phyloP scores from a whole-genome alignment of 2,797 vertebrate genomes.

The Hypotaenidia philippensis region DNA sequence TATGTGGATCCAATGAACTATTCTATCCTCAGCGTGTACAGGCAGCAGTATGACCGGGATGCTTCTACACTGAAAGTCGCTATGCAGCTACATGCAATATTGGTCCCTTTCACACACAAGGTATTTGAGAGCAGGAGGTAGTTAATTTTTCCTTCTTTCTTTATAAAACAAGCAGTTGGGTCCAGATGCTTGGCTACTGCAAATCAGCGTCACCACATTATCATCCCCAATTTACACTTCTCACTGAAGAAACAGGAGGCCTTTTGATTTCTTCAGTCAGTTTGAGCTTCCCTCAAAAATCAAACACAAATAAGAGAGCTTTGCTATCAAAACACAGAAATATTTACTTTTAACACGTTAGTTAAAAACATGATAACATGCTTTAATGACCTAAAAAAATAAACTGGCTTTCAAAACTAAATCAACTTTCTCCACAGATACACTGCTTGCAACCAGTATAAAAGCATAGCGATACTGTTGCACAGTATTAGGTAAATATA shows the following conservation, averaged over 20 bases:
- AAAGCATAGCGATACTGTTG: neutral
- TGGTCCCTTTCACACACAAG: neutral
- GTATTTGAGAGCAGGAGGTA: neutral
- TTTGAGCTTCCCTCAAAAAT: slow-evolving; percentile 8
- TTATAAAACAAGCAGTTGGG: slow-evolving; percentile 9
- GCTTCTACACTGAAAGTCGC: neutral
- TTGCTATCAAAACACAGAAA: slow-evolving; percentile 50
- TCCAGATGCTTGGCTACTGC: neutral
- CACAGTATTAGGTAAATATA: neutral
- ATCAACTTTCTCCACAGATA: neutral
- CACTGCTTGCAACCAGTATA: neutral
- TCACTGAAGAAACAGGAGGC: neutral
- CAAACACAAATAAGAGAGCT: slow-evolving; percentile 33
- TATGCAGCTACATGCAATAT: neutral
- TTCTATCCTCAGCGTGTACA: neutral
- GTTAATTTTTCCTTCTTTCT: neutral
- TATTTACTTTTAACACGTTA: slow-evolving; percentile 60
- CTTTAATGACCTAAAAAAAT: slow-evolving; percentile 52
- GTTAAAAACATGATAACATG: slow-evolving; percentile 40
- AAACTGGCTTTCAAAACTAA: slow-evolving; percentile 39
- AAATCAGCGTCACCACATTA: neutral
- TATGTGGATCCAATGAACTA: neutral
- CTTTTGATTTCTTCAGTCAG: neutral
- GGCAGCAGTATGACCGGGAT: rapidly evolving
- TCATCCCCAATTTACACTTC: slow-evolving; percentile 41